Conservation (phyloP, 2,113 vertebrate species). For the Osmerus mordax region DNA sequence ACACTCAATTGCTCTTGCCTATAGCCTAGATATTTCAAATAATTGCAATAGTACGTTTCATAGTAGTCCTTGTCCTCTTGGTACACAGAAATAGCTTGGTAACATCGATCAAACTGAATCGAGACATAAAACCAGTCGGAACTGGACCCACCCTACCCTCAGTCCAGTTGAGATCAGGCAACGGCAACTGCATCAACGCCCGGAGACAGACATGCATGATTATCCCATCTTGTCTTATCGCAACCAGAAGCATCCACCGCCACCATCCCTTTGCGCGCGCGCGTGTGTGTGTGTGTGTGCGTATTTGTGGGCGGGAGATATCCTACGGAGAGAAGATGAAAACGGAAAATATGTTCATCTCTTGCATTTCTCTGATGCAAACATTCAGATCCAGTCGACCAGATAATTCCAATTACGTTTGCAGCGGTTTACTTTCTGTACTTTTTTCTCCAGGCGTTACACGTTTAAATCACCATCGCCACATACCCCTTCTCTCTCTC, state of each 20-base stretch:
- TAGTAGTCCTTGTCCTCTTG: slow-evolving; percentile 44
- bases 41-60: slow-evolving; percentile 47
- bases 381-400: slow-evolving; percentile 39
- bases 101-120: slow-evolving; percentile 48
- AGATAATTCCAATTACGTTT: slow-evolving; percentile 19
- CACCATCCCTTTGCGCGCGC: slow-evolving; percentile 40
- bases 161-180: slow-evolving; percentile 61
- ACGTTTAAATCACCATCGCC: slow-evolving; percentile 11
- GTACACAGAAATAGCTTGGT: slow-evolving; percentile 32
- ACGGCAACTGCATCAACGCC: slow-evolving; percentile 65
- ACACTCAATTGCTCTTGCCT: slow-evolving; percentile 35
- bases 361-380: slow-evolving; percentile 42
- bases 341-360: slow-evolving; percentile 26
- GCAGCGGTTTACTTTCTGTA: slow-evolving; percentile 28
- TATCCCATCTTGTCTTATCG: slow-evolving; percentile 70
- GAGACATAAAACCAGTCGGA: slow-evolving; percentile 37
- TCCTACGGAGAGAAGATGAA: slow-evolving; percentile 28
- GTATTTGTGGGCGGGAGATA: slow-evolving; percentile 8
- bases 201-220: slow-evolving; percentile 68
- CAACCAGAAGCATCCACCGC: slow-evolving; percentile 23
- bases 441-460: slow-evolving; percentile 32
- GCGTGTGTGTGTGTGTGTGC: slow-evolving; percentile 29
- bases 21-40: slow-evolving; percentile 43
- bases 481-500: slow-evolving; percentile 8
- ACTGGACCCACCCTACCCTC: slow-evolving; percentile 57